Evolutionary conservation across 2,113 vertebrate genomes (phyloP).

Genomic region (Semnornis frantzii): DNA sequence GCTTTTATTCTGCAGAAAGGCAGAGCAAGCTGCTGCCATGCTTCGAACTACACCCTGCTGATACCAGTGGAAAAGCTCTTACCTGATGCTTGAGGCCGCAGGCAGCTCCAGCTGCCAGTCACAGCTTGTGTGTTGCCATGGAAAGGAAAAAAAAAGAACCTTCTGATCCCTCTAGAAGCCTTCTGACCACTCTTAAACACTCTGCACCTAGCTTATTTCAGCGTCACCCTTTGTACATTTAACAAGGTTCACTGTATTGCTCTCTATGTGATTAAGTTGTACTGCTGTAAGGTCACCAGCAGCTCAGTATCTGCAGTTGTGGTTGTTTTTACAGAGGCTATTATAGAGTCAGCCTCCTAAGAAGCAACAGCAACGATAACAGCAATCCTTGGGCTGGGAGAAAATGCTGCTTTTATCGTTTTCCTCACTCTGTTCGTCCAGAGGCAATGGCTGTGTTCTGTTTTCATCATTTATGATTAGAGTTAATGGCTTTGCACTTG

Average conservation of each 20-base stretch:
- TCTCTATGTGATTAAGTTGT: slow-evolving; percentile 24
- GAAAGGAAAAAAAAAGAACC: neutral
- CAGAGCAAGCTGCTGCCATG: neutral
- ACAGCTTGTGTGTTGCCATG: neutral
- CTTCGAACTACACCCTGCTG: neutral
- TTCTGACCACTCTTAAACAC: neutral
- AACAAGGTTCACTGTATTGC: neutral
- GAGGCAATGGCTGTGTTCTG: neutral
- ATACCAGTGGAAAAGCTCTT: neutral
- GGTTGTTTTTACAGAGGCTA: too few species aligned
- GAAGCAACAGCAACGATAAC: neutral
- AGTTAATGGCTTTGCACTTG: neutral
- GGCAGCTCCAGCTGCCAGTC: neutral
- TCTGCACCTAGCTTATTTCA: neutral
- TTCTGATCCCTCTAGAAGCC: too few species aligned
- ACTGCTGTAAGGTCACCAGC: neutral
- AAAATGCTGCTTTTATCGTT: neutral
- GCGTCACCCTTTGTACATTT: neutral
- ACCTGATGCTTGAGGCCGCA: neutral
- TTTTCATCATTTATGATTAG: neutral
- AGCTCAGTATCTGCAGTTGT: neutral
- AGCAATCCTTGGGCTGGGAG: neutral
- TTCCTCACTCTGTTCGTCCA: neutral
- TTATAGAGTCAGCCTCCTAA: neutral
- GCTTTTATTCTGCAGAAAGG: neutral